Evolutionary conservation across 2,113 vertebrate genomes (phyloP).

Genomic region (Perca flavescens): DNA sequence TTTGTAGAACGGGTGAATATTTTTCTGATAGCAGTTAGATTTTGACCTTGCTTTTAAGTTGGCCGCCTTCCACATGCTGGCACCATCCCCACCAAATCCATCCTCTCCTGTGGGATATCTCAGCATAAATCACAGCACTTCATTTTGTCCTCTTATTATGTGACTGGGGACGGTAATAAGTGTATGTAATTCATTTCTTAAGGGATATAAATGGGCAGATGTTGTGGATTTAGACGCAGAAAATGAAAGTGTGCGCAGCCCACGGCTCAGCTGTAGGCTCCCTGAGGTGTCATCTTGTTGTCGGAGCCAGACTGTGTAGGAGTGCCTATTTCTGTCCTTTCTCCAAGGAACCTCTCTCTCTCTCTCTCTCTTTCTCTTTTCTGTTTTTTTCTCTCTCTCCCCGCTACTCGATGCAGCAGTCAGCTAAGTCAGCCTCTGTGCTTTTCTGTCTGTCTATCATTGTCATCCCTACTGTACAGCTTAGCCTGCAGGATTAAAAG

Average conservation of each 20-base stretch:
- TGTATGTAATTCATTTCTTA: slow-evolving; percentile 20
- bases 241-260: slow-evolving; percentile 66
- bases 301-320: slow-evolving; percentile 83
- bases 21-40: background rate
- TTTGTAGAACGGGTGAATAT: background rate
- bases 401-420: slow-evolving; percentile 10
- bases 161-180: background rate
- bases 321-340: slow-evolving; percentile 79
- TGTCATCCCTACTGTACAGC: slow-evolving; percentile 27
- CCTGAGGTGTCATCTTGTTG: slow-evolving; percentile 79
- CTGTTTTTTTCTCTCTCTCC: background rate
- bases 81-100: background rate
- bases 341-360: slow-evolving; percentile 47
- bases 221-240: slow-evolving; percentile 59
- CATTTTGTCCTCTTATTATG: background rate
- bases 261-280: slow-evolving; percentile 79
- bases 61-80: background rate
- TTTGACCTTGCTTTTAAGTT: slow-evolving; percentile 9
- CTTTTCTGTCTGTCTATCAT: slow-evolving; percentile 19
- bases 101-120: slow-evolving; percentile 16
- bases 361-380: background rate
- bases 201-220: slow-evolving; percentile 51
- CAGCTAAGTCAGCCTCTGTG: slow-evolving; percentile 33
- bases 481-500: slow-evolving; percentile 18
- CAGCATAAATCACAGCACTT: background rate